These are phyloP conservation scores for Isichthys henryi DNA, from an alignment of 2,113 vertebrate genomes.

Conservation along the genomic window DNA sequence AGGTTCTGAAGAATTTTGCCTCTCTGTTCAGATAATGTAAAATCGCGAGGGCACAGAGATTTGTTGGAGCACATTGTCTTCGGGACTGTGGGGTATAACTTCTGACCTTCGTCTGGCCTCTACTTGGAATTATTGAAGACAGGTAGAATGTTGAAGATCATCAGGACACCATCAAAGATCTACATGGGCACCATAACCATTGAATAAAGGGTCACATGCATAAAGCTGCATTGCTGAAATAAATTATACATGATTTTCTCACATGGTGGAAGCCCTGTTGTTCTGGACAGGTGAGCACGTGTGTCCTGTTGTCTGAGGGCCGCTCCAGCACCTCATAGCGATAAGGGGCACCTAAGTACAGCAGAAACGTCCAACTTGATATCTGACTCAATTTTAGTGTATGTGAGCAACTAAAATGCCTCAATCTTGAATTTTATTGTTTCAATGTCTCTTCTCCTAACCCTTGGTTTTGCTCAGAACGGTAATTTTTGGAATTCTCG, in stretches of 20 bases:
- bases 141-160: background rate
- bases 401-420: background rate
- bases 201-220: background rate
- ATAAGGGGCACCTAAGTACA: conserved; percentile 57
- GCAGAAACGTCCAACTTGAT: background rate
- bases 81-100: conserved; percentile 56
- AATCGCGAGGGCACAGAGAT: conserved; percentile 45
- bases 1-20: conserved; percentile 61
- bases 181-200: background rate
- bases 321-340: conserved; percentile 58
- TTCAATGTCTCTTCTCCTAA: conserved; percentile 22
- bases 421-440: background rate
- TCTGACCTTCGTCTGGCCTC: conserved; percentile 40
- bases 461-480: conserved; percentile 61
- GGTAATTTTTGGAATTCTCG: conserved; percentile 40
- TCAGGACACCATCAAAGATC: background rate
- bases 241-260: conserved; percentile 24
- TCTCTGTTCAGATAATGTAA: conserved; percentile 48
- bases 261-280: conserved; percentile 59
- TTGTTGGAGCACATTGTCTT: conserved; percentile 52
- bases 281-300: conserved; percentile 48
- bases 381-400: background rate
- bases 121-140: conserved; percentile 52
- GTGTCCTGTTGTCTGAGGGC: conserved; percentile 47
- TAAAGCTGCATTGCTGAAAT: background rate